These are phyloP conservation scores for Phylloscopus collybita DNA, from an alignment of 2,797 vertebrate genomes.

Conservation along the genomic window DNA sequence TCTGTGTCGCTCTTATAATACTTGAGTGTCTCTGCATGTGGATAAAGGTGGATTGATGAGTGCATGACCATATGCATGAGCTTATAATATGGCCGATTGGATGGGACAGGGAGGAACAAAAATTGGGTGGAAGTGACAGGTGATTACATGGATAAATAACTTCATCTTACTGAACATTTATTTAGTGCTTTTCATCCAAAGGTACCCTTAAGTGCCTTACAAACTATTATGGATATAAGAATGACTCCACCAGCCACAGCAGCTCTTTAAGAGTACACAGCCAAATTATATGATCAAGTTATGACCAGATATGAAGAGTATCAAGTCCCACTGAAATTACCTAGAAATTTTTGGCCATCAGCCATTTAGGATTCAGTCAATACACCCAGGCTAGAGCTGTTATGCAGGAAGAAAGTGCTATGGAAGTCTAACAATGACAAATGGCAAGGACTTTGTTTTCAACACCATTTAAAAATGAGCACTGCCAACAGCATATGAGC, in stretches of 20 bases:
- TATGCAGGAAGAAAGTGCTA: constrained; percentile 43
- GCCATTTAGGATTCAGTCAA: constrained; percentile 48
- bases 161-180: constrained; percentile 64
- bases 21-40: constrained; percentile 67
- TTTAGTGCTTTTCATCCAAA: constrained; percentile 71
- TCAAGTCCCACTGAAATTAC: constrained; percentile 63
- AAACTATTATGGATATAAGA: constrained; percentile 72
- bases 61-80: constrained; percentile 68
- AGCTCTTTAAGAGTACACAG: constrained; percentile 69
- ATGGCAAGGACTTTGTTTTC: constrained; percentile 34
- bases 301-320: constrained; percentile 68
- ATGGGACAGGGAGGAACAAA: constrained; percentile 72
- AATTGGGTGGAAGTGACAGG: constrained; percentile 71
- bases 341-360: constrained; percentile 61
- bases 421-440: constrained; percentile 48
- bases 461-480: constrained; percentile 5
- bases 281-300: constrained; percentile 64
- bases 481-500: constrained; percentile 2
- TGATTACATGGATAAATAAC: constrained; percentile 74
- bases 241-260: constrained; percentile 63
- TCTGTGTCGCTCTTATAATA: constrained; percentile 57
- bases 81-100: constrained; percentile 64
- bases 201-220: constrained; percentile 72
- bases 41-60: constrained; percentile 72
- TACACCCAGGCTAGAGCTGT: constrained; percentile 29